Evolutionary conservation across 2,888 invertebrate genomes (phyloP), one percentile per base, ranked within the genome.

Genomic region (Athalia circularis): DNA sequence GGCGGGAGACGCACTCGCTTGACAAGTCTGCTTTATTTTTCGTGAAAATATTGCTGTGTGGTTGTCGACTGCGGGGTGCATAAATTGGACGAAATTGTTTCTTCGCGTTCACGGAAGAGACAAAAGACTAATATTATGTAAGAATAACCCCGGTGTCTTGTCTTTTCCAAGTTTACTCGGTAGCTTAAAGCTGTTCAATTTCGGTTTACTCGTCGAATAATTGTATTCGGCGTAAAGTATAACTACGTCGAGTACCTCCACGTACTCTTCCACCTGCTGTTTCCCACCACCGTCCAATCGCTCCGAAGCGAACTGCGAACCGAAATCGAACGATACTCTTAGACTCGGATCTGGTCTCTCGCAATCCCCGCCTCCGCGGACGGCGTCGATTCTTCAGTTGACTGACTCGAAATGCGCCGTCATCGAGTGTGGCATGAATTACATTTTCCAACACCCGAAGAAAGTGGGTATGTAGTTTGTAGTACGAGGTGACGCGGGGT

Each of bases 61-160:
- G 54, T 72, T 77, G 77, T 50, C 75, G 75, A 50, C 62, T 48
- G 62, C 81, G 84, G 86, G 86, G 86, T 87, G 87, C 86, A 87
- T 87, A 87, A 87, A 87, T 87, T 87, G 85, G 78, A 84, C 85
- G 82, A 87, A 87, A 87, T 87, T 87, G 86, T 86, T 87, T 86
- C 85, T 85, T 83, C 83, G 80, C 80, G 81, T 50, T 50, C 43
- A 8, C 80, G 81, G 76, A 9, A 77, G 81, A 77, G 80, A 80
- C 80, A 82, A 81, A 79, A 79, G 81, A 81, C 83, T 85, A 84
- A 85, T 84, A 84, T 84, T 82, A 80, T 77, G 45, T n/a, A 9
- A 72, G 45, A 48, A 47, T 48, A 65, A 11, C 61, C 29, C 68
- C 52, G 43, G 50, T 54, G 29, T 68, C 50, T 47, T 59, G 8